Evolutionary conservation across 2,797 vertebrate genomes (phyloP), one percentile per base, ranked within the genome.

Genomic region (Coranthus polyacanthus): DNA sequence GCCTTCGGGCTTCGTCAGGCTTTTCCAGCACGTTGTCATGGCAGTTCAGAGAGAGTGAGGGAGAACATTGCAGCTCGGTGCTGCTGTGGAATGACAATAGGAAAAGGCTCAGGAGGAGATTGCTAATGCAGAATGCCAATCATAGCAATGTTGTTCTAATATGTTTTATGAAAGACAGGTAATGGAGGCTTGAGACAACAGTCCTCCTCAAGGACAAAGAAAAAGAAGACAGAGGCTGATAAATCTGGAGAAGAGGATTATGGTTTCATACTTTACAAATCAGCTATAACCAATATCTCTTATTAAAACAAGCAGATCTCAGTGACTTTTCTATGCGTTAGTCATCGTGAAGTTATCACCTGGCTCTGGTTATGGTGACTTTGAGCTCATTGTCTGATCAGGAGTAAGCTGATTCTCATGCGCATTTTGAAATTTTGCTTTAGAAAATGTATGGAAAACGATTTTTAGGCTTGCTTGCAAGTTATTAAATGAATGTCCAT

Each of bases 1-100:
- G 90, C 91, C 89, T 92, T 88, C 79, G 70, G 89, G 88, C 88
- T 89, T 84, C 85, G 80, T 88, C 86, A 79, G 78, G 73, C 81
- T 90, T 82, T 85, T 88, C 43, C 86, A 74, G 77, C 75, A 72
- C 61, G 79, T 89, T 87, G 86, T 89, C 89, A 91, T 89, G 88
- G 90, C 88, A 86, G 84, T 89, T 88, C 84, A 84, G 85, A 90
- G 83, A 87, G 82, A 86, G 75, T 73, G 78, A 86, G 79, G 85
- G 72, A 87, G 86, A 87, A 89, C 84, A 87, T 70, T 79, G 78
- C 67, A 81, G 81, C 74, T 44, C 53, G 2, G 77, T 21, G 60
- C 87, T 55, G 71, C 78, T 59, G 69, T 16, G 53, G 89, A 90
- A 92, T 89, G 88, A 91, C 87, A 89, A 90, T 91, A 18, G 80